Evolutionary conservation across 2,797 vertebrate species (phyloP).

Genomic region (Allochrocebus solatus): DNA sequence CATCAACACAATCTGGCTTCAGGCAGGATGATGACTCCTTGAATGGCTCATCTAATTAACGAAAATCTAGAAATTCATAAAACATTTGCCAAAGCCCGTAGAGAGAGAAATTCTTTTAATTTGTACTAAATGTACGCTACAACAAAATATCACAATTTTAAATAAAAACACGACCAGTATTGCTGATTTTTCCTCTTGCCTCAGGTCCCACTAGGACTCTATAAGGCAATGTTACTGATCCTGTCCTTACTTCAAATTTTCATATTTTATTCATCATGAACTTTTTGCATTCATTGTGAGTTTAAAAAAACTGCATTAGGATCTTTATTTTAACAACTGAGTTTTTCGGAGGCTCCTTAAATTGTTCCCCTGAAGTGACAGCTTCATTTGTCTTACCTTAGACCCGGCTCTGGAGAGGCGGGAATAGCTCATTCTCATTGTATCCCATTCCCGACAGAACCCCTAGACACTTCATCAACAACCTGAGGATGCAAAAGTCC

Average conservation of each 20-base stretch:
- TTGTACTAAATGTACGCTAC: background rate
- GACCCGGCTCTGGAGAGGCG: background rate
- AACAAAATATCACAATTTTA: background rate
- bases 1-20: background rate
- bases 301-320: background rate
- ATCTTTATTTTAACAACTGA: background rate
- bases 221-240: background rate
- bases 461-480: background rate
- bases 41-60: background rate
- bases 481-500: background rate
- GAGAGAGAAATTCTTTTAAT: background rate
- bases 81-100: background rate
- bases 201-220: background rate
- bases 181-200: background rate
- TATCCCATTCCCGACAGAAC: slow-evolving; percentile 21
- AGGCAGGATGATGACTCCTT: background rate
- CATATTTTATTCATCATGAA: background rate
- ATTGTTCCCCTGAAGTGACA: background rate
- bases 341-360: background rate
- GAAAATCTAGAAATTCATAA: background rate
- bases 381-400: background rate
- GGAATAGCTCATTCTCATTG: background rate
- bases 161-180: background rate
- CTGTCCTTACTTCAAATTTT: background rate
- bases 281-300: background rate